Base-by-base conservation (phyloP, 2,797 vertebrate species). In the Podarcis lilfordi region DNA sequence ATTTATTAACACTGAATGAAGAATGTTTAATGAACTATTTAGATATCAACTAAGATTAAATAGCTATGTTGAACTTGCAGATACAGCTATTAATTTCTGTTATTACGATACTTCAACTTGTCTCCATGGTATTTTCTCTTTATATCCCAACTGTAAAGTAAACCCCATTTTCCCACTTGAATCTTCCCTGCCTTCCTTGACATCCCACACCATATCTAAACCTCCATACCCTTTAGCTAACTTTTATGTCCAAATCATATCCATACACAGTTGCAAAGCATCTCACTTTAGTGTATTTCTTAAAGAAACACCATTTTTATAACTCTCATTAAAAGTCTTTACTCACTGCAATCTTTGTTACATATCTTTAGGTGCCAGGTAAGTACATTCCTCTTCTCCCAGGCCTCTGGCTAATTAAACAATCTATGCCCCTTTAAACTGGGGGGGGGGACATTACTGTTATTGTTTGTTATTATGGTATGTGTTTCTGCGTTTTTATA, bases 31-130 rank as follows among this genome's bases (percentile, higher is more conserved):
- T 11, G 8, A 59, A 81, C 87, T 90, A 80, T 55, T 4, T 77
- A 83, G 82, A 55, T 3, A 75, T 6, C 13, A 66, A 89, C 45
- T 1, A 80, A 27, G 5, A 21, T 82, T 40, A 69, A 86, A 25
- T 21, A 90, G 23, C 6, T 91, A 27, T 72, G 74, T 4, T 86
- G 86, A 74, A 88, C 75, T 19, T 32, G 25, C 13, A 92, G 37
- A 79, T 84, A 32, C 84, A 86, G 2, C 27, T 87, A 43, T 78
- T 37, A 25, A 80, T 9, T 93, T 23, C 29, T n/a, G 64, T 86
- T 25, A 59, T 89, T 50, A 79, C 29, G 68, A 82, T 5, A 79
- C 74, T 21, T 71, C 40, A 35, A n/a, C 23, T 84, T 37, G n/a
- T 84, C 21, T 72, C 19, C 7, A 43, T 59, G 32, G 11, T 25